phyloP scores from a whole-genome alignment of 2,113 vertebrate genomes.

The Psophia crepitans region DNA sequence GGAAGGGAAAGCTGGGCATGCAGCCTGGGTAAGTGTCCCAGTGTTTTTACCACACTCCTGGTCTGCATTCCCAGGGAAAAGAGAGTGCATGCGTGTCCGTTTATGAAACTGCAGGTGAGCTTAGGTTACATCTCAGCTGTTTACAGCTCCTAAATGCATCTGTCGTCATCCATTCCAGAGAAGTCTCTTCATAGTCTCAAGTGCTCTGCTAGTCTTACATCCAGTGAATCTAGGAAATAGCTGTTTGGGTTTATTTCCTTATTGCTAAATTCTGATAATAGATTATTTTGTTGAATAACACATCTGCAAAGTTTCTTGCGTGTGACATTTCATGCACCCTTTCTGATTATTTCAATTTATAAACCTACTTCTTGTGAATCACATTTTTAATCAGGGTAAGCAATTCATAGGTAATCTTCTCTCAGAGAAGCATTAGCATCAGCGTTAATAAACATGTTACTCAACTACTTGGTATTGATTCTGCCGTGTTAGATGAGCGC shows the following conservation, averaged over 20 bases:
- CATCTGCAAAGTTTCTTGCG: neutral
- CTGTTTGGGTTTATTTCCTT: neutral
- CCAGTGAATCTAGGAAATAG: neutral
- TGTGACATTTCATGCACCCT: neutral
- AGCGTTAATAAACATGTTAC: neutral
- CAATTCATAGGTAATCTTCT: neutral
- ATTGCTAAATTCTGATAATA: neutral
- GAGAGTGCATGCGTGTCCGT: rapidly evolving
- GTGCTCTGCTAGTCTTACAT: neutral
- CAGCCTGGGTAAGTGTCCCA: neutral
- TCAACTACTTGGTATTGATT: neutral
- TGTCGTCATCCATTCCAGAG: neutral
- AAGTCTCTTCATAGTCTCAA: neutral
- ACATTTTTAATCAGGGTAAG: neutral
- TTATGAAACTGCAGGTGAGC: neutral
- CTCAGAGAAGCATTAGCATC: neutral
- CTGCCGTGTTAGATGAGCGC: neutral
- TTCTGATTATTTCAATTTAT: neutral
- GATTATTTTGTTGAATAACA: neutral
- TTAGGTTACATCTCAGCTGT: neutral
- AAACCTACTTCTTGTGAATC: neutral
- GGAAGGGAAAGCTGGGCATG: neutral
- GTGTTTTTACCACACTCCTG: neutral
- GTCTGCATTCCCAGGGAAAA: neutral
- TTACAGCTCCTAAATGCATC: neutral